These are phyloP conservation scores for Riptortus pedestris DNA, from an alignment of 1,140 invertebrate genomes.

Conservation along the genomic window DNA sequence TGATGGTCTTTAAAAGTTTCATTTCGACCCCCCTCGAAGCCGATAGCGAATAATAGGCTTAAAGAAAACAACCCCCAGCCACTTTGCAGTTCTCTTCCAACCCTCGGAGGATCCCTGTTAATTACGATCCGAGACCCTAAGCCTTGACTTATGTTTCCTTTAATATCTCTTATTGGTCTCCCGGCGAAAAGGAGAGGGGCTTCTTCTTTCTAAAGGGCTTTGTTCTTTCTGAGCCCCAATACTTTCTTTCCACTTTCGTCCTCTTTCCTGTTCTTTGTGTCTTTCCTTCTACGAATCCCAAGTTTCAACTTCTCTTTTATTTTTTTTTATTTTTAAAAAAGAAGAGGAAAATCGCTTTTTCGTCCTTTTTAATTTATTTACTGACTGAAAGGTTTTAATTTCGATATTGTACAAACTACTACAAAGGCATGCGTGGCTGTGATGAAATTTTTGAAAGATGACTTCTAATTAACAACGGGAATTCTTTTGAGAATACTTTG, in stretches of 20 bases:
- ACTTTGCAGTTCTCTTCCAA: not conserved
- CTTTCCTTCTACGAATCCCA: not conserved
- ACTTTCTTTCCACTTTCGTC: not conserved
- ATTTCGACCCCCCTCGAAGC: slow-evolving; percentile 10
- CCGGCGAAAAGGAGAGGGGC: not conserved
- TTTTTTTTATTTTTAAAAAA: too few relatives aligned
- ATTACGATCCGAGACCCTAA: not conserved
- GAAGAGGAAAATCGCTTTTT: too few relatives aligned
- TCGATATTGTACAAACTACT: too few relatives aligned
- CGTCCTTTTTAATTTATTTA: too few relatives aligned
- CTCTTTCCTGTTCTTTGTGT: not conserved
- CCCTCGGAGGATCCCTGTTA: slow-evolving; percentile 2
- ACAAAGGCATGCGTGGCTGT: too few relatives aligned
- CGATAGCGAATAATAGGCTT: slow-evolving; percentile 16
- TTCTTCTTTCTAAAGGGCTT: not conserved
- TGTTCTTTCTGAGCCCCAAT: not conserved
- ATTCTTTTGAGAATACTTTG: too few relatives aligned
- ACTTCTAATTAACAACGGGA: too few relatives aligned
- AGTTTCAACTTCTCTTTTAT: slow-evolving; percentile 4
- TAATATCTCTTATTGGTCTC: slow-evolving; percentile 17
- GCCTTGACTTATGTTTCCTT: slow-evolving; percentile 11
- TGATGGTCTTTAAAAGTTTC: slow-evolving; percentile 28
- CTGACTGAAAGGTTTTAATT: too few relatives aligned
- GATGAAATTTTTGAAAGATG: too few relatives aligned
- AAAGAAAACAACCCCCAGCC: slow-evolving; percentile 4